Conservation (phyloP, 2,888 invertebrate genomes). For the Odontothrips loti region DNA sequence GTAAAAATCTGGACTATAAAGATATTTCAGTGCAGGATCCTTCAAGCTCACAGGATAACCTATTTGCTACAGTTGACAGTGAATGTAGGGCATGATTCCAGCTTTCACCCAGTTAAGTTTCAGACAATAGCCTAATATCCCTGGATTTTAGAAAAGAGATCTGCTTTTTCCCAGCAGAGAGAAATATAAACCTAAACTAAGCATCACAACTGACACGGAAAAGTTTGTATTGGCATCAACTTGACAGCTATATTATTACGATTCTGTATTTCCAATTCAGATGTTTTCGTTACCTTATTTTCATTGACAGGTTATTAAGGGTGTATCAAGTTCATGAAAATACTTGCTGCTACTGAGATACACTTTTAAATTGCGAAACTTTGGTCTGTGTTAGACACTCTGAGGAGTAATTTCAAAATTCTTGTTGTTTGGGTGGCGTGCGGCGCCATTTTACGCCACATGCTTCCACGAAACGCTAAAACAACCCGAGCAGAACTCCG, state of each 20-base stretch:
- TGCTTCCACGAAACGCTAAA: background rate
- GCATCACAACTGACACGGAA: no score
- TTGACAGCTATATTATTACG: no score
- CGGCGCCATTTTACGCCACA: slow-evolving; percentile 5
- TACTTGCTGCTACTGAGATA: background rate
- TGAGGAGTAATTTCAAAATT: background rate
- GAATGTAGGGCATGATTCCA: background rate
- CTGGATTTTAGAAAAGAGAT: no score
- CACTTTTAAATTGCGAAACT: background rate
- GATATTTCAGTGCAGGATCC: no score
- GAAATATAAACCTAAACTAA: no score
- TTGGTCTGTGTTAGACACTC: background rate
- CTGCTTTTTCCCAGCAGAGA: no score
- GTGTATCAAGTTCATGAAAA: background rate
- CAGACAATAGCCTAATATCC: no score
- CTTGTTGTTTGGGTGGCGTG: background rate
- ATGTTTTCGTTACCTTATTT: background rate
- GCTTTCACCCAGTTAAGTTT: background rate
- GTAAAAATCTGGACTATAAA: background rate
- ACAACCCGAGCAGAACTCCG: background rate
- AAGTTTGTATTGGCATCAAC: no score
- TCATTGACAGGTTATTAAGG: background rate
- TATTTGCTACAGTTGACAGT: background rate
- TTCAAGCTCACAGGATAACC: background rate
- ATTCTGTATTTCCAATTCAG: no score